A percentile compares a stretch with the other conserved stretches of the same genome.
Conservation (phyloP, 2,797 vertebrate genomes). For the Holocentrus rufus region DNA sequence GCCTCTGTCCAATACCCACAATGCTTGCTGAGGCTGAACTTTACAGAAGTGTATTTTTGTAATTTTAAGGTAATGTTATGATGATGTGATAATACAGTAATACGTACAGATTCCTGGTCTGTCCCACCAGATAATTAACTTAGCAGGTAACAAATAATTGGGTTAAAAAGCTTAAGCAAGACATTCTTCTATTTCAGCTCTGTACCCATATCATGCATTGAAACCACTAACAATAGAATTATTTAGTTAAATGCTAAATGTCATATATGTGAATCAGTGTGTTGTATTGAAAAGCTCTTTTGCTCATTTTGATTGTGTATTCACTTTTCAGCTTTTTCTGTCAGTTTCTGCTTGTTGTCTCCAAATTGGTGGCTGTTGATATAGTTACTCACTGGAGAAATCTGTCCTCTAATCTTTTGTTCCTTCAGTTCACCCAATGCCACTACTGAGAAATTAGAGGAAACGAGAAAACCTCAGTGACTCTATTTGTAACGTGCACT, state of each 20-base stretch:
- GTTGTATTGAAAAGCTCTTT: conserved; percentile 12
- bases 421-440: conserved; percentile 27
- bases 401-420: background rate
- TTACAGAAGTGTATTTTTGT: conserved; percentile 23
- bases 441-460: conserved; percentile 46
- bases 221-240: conserved; percentile 26
- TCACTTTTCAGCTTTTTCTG: background rate
- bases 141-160: background rate
- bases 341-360: conserved; percentile 10
- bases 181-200: background rate
- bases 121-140: background rate
- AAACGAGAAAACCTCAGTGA: conserved; percentile 43
- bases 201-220: conserved; percentile 14
- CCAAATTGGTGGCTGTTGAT: too few species aligned
- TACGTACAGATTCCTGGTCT: background rate
- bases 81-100: too few species aligned
- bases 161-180: background rate
- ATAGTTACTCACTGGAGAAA: too few species aligned
- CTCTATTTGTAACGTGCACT: conserved; percentile 35
- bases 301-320: background rate
- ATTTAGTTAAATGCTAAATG: conserved; percentile 5
- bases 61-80: conserved; percentile 1
- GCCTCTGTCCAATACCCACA: conserved; percentile 52
- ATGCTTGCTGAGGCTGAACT: conserved; percentile 12
- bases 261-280: conserved; percentile 34